These are phyloP conservation scores for Drosophila mayri DNA, from an alignment of 1,140 invertebrate genomes.

Conservation along the genomic window DNA sequence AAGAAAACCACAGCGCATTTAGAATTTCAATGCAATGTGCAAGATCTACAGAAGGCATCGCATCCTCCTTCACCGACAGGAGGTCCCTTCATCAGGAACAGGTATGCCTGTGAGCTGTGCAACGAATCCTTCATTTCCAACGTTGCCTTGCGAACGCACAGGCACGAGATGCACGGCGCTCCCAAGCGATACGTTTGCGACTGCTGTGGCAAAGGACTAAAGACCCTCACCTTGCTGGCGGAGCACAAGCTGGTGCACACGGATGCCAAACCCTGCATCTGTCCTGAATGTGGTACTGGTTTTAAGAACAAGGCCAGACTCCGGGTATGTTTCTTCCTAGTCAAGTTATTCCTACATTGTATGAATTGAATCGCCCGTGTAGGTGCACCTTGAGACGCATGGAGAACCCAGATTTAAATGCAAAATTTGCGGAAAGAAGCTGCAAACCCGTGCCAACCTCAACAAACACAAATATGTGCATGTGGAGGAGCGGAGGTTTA, in stretches of 20 bases:
- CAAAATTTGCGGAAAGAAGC: constrained; percentile 84
- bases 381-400: constrained; percentile 82
- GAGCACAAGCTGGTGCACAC: constrained; percentile 86
- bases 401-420: constrained; percentile 84
- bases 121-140: constrained; percentile 67
- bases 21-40: not conserved
- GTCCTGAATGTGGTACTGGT: constrained; percentile 47
- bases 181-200: constrained; percentile 85
- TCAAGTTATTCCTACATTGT: not conserved
- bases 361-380: not conserved
- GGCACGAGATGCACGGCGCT: constrained; percentile 84
- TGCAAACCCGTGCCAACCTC: constrained; percentile 85
- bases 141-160: constrained; percentile 71
- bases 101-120: constrained; percentile 69
- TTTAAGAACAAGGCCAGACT: constrained; percentile 63
- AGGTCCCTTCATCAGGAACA: not conserved
- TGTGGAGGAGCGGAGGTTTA: constrained; percentile 82
- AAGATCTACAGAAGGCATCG: not conserved
- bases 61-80: not conserved
- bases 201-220: constrained; percentile 85
- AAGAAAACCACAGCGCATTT: not conserved
- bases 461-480: constrained; percentile 86
- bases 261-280: constrained; percentile 57
- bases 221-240: constrained; percentile 84
- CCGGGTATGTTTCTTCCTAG: constrained; percentile 15